Evolutionary conservation across 1,140 invertebrate species (phyloP).

Genomic region (Cardiocondyla obscurior): DNA sequence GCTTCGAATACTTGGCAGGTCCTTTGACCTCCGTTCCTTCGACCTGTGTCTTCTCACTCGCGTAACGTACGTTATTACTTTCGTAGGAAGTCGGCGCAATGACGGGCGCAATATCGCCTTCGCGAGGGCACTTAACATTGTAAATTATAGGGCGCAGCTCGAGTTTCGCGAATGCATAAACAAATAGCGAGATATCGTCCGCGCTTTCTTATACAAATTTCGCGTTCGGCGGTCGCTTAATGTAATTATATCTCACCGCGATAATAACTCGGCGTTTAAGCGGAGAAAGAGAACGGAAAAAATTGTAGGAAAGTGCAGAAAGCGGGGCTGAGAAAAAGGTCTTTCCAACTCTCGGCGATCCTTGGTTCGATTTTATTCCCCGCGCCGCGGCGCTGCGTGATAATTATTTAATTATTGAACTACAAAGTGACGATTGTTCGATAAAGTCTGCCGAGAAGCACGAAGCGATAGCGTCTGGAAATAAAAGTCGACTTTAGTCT

Average conservation of each 20-base stretch:
- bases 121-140: conserved; percentile 27
- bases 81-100: conserved; percentile 24
- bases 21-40: too few species aligned
- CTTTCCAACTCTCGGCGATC: neutral
- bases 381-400: neutral
- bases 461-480: too few species aligned
- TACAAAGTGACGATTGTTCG: neutral
- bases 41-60: neutral
- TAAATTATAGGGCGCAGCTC: conserved; percentile 20
- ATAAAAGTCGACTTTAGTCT: neutral
- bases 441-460: neutral
- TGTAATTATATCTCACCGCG: neutral
- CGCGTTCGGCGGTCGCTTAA: neutral
- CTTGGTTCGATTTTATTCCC: neutral
- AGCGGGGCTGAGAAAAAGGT: neutral
- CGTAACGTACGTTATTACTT: conserved; percentile 37
- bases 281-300: conserved; percentile 29
- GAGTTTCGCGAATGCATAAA: conserved; percentile 37
- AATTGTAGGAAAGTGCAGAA: conserved; percentile 22
- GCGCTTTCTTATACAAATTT: neutral
- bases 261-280: conserved; percentile 11
- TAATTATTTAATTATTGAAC: neutral
- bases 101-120: conserved; percentile 15
- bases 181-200: conserved; percentile 16
- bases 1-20: neutral